A percentile compares a stretch with the other conserved stretches of the same genome.
These are phyloP conservation scores for Lasioglossum albipes DNA, from an alignment of 1,140 invertebrate genomes.

Conservation along the genomic window DNA sequence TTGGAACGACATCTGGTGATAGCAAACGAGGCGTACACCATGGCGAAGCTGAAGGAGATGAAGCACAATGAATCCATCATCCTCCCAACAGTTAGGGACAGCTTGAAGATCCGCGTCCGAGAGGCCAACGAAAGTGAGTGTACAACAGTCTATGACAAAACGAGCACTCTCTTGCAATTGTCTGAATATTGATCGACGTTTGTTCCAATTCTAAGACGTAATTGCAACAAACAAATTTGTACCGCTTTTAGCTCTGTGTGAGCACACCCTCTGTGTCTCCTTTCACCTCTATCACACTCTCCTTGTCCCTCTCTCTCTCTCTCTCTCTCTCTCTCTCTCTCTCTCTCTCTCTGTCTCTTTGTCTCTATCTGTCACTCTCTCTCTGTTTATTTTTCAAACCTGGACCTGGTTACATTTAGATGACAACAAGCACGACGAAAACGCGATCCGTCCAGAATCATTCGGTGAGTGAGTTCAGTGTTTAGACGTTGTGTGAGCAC, in stretches of 20 bases:
- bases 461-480: slow-evolving; percentile 73
- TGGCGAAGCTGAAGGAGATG: slow-evolving; percentile 87
- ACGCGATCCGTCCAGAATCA: slow-evolving; percentile 71
- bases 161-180: slow-evolving; percentile 35
- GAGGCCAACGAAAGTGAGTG: slow-evolving; percentile 89
- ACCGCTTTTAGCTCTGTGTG: background rate
- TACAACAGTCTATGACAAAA: background rate
- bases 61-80: slow-evolving; percentile 82
- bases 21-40: slow-evolving; percentile 86
- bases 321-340: no score
- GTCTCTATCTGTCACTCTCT: slow-evolving; percentile 18
- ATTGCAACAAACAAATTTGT: background rate
- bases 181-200: slow-evolving; percentile 21
- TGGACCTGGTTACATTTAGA: slow-evolving; percentile 69
- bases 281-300: no score
- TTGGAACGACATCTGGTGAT: slow-evolving; percentile 90
- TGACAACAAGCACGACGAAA: slow-evolving; percentile 74
- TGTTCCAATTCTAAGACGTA: slow-evolving; percentile 15
- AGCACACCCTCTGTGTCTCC: background rate
- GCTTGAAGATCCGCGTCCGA: slow-evolving; percentile 85
- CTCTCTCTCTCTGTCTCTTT: slow-evolving; percentile 29
- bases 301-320: no score
- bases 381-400: slow-evolving; percentile 52
- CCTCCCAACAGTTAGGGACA: slow-evolving; percentile 86
- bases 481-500: slow-evolving; percentile 50